Percentiles rank a stretch among this genome's conserved stretches.
Conservation (phyloP, 2,113 vertebrate species). For the Numenius arquata region DNA sequence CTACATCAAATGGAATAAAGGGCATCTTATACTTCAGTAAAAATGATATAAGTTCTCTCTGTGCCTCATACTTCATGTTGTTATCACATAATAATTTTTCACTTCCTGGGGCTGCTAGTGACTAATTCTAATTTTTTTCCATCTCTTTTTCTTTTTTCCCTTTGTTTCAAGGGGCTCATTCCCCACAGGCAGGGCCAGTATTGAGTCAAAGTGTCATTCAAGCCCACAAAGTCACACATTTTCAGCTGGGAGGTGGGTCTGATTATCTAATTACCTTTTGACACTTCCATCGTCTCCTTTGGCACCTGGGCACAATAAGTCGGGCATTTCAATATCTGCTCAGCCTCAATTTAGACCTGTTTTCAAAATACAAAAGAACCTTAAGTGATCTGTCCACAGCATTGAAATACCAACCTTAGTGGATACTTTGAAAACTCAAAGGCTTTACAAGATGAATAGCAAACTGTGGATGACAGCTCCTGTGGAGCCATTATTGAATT, state of each 20-base stretch:
- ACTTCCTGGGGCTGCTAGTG: background rate
- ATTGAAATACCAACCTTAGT: slow-evolving; percentile 79
- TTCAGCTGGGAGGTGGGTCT: slow-evolving; percentile 8
- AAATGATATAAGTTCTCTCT: background rate
- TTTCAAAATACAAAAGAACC: slow-evolving; percentile 77
- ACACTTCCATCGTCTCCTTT: slow-evolving; percentile 38
- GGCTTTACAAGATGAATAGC: slow-evolving; percentile 93
- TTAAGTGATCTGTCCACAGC: slow-evolving; percentile 74
- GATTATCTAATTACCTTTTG: slow-evolving; percentile 61
- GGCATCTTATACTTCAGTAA: background rate
- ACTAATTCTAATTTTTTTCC: background rate
- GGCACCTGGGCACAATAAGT: slow-evolving; percentile 57
- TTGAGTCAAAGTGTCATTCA: slow-evolving; percentile 5
- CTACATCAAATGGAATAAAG: background rate
- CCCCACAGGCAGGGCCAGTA: background rate
- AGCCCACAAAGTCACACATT: background rate
- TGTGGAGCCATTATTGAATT: slow-evolving; percentile 95
- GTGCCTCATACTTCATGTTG: background rate
- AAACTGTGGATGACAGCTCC: slow-evolving; percentile 95
- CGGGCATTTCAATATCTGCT: slow-evolving; percentile 64
- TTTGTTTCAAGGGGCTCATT: background rate
- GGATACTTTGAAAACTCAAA: slow-evolving; percentile 83
- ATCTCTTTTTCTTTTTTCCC: background rate
- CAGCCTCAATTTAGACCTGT: slow-evolving; percentile 70
- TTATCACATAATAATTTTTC: slow-evolving; percentile 6